Conservation (phyloP, 2,797 vertebrate species). For the Falco berigora region DNA sequence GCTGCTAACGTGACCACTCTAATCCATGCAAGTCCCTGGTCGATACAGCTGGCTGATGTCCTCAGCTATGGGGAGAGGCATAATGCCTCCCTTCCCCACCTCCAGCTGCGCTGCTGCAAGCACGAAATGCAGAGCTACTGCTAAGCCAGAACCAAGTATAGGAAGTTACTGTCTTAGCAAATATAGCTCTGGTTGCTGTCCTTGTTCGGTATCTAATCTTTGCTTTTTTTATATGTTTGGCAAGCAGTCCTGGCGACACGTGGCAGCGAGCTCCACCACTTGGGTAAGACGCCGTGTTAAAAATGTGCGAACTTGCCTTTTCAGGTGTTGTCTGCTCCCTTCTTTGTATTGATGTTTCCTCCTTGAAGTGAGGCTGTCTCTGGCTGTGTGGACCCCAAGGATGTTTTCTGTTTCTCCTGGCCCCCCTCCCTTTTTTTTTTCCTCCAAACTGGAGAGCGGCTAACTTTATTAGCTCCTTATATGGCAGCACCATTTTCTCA, state of each 20-base stretch:
- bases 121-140: not conserved
- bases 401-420: not conserved
- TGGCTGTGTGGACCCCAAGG: not conserved
- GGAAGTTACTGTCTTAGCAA: not conserved
- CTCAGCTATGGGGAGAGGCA: not conserved
- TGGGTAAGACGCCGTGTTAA: rapidly evolving
- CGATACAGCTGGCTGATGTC: not conserved
- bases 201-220: not conserved
- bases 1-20: rapidly evolving
- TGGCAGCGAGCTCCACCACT: not conserved
- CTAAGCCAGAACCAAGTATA: not conserved
- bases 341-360: not conserved
- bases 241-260: rapidly evolving
- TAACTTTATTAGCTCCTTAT: constrained; percentile 48
- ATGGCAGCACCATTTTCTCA: constrained; percentile 35
- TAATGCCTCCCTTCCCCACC: not conserved
- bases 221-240: not conserved
- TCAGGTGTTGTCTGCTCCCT: not conserved
- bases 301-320: not conserved
- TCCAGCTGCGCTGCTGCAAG: not conserved
- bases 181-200: not conserved
- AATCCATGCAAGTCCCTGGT: rapidly evolving
- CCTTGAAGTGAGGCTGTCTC: not conserved
- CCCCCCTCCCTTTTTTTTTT: not conserved
- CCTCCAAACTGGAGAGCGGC: not conserved